These are phyloP conservation scores for Apamea epomidion DNA, from an alignment of 2,888 invertebrate genomes.

Conservation along the genomic window DNA sequence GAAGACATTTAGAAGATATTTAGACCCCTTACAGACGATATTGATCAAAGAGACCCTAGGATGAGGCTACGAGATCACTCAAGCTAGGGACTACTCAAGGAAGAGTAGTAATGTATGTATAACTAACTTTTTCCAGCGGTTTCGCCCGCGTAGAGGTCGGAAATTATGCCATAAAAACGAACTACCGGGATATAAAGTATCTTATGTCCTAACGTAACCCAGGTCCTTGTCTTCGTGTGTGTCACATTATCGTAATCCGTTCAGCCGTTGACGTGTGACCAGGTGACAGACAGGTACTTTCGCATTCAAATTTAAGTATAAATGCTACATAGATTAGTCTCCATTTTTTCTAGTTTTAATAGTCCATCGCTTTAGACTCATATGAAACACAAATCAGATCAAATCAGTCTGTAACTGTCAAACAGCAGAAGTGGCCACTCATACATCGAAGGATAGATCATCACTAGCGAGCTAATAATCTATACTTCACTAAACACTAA, in stretches of 20 bases:
- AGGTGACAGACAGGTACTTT: background rate
- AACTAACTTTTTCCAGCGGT: too few species aligned
- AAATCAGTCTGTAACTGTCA: background rate
- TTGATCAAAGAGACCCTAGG: too few species aligned
- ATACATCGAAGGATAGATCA: conserved; percentile 2
- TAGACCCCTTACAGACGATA: background rate
- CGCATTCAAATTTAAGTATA: background rate
- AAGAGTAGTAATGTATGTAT: background rate
- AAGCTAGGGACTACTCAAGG: background rate
- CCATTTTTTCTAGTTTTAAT: background rate
- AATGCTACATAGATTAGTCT: background rate
- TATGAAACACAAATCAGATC: background rate
- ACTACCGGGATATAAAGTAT: background rate
- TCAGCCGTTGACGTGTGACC: background rate
- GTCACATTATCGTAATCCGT: background rate
- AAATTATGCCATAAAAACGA: too few species aligned
- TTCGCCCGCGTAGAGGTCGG: too few species aligned
- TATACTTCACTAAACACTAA: conserved; percentile 29
- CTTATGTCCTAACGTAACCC: background rate
- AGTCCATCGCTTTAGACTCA: background rate
- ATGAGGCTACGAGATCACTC: background rate
- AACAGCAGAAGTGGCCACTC: background rate
- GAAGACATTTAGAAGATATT: too few species aligned
- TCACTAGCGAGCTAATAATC: conserved; percentile 4
- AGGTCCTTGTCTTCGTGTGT: background rate